phyloP scores from a whole-genome alignment of 2,888 invertebrate species.

The Dynastes grantii region DNA sequence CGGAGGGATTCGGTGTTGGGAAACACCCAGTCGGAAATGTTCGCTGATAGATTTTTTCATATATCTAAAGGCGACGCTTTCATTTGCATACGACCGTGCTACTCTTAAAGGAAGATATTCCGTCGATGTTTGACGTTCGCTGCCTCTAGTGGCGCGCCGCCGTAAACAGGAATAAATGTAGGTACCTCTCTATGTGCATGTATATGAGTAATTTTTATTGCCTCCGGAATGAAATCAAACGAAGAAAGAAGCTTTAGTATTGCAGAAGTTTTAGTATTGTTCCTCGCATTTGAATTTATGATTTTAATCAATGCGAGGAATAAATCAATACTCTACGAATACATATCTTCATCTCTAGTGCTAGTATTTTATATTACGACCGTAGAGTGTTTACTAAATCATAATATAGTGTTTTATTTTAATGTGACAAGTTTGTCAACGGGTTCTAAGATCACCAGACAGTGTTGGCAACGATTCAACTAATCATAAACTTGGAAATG shows the following conservation, averaged over 20 bases:
- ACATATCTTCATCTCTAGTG: background rate
- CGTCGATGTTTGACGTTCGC: slow-evolving; percentile 14
- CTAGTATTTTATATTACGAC: background rate
- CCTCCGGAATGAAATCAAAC: slow-evolving; percentile 24
- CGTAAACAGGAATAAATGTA: slow-evolving; percentile 29
- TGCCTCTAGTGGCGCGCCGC: background rate
- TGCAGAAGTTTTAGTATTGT: background rate
- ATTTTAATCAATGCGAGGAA: slow-evolving; percentile 15
- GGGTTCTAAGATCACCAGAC: slow-evolving; percentile 1
- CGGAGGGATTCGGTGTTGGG: slow-evolving; percentile 63
- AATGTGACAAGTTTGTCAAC: slow-evolving; percentile 2
- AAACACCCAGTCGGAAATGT: slow-evolving; percentile 64
- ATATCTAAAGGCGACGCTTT: slow-evolving; percentile 64
- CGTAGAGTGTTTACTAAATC: background rate
- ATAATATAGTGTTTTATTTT: background rate
- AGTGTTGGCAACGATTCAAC: background rate
- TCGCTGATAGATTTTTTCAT: slow-evolving; percentile 67
- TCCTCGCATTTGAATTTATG: slow-evolving; percentile 23
- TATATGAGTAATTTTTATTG: slow-evolving; percentile 32
- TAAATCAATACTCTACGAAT: slow-evolving; percentile 26
- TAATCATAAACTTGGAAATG: background rate
- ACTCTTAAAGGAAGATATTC: slow-evolving; percentile 37
- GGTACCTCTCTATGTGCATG: too few species aligned
- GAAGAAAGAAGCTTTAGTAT: background rate
- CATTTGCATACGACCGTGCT: slow-evolving; percentile 66